A percentile compares a stretch with the other conserved stretches of the same genome.
Conservation (phyloP, 2,797 vertebrate genomes). For the Myotis daubentonii region DNA sequence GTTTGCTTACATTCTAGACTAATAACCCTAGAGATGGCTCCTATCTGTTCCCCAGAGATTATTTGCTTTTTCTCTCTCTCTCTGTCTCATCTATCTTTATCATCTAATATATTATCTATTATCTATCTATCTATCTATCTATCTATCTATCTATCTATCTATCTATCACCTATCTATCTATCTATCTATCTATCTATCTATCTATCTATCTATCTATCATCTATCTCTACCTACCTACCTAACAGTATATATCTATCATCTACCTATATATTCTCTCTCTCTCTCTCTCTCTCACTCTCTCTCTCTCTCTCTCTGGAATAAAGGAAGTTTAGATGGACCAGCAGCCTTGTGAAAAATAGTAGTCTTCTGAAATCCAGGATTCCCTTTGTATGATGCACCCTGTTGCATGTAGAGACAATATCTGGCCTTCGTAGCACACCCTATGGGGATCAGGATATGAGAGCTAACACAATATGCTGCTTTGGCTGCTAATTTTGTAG, state of each 20-base stretch:
- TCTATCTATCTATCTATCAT: not conserved
- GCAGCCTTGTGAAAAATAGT: not conserved
- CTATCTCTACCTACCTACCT: no score
- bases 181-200: not conserved
- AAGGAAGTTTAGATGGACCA: not conserved
- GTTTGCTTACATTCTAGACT: not conserved
- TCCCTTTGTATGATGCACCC: not conserved
- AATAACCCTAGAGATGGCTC: not conserved
- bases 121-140: no score
- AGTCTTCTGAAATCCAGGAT: not conserved
- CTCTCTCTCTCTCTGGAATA: not conserved
- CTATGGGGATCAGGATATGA: not conserved
- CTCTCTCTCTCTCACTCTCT: no score
- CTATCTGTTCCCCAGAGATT: not conserved
- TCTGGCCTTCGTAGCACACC: not conserved
- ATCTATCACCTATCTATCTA: no score
- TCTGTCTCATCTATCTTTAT: no score
- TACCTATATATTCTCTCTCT: no score
- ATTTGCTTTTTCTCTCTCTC: not conserved
- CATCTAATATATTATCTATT: no score
- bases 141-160: no score
- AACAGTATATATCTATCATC: no score
- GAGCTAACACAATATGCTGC: not conserved
- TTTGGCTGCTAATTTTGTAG: not conserved
- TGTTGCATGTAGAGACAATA: not conserved